Percentiles rank a stretch among this genome's conserved stretches.
phyloP scores from a whole-genome alignment of 2,888 invertebrate species.

The Scaeva pyrastri region DNA sequence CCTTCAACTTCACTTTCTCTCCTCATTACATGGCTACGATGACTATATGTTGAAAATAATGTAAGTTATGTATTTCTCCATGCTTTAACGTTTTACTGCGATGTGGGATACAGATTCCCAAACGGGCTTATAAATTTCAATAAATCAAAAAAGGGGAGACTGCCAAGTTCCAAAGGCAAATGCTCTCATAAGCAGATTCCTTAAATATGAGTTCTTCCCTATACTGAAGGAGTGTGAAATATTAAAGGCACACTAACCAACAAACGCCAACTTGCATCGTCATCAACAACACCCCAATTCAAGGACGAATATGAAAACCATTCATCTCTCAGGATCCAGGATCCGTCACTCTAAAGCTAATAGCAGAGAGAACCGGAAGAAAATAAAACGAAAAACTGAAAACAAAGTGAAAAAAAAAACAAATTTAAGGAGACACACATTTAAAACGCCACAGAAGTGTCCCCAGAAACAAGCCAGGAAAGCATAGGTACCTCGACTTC shows the following conservation, averaged over 20 bases:
- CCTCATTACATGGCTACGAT: not conserved
- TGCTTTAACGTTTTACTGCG: not conserved
- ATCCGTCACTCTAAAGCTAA: slow-evolving; percentile 7
- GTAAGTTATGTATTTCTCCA: slow-evolving; percentile 1
- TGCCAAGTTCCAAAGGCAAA: slow-evolving; percentile 63
- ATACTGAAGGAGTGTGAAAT: slow-evolving; percentile 59
- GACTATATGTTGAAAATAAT: not conserved
- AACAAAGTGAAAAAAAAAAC: no score
- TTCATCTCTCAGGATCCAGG: not conserved
- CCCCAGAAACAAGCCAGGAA: slow-evolving; percentile 13
- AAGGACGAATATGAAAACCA: slow-evolving; percentile 8
- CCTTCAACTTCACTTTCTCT: slow-evolving; percentile 27
- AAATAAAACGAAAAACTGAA: slow-evolving; percentile 12
- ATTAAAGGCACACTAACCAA: no score
- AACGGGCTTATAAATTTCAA: slow-evolving; percentile 60
- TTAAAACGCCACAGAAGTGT: slow-evolving; percentile 33
- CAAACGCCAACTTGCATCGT: no score
- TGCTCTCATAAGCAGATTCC: slow-evolving; percentile 47
- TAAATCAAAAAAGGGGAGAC: slow-evolving; percentile 67
- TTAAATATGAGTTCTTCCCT: slow-evolving; percentile 49
- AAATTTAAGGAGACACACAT: slow-evolving; percentile 8
- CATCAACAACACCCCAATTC: not conserved
- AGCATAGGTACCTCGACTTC: not conserved
- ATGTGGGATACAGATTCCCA: slow-evolving; percentile 27
- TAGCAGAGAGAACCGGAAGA: not conserved